Evolutionary conservation across 2,888 invertebrate genomes (phyloP), one percentile per base, ranked within the genome.

Genomic region (Autographa gamma): DNA sequence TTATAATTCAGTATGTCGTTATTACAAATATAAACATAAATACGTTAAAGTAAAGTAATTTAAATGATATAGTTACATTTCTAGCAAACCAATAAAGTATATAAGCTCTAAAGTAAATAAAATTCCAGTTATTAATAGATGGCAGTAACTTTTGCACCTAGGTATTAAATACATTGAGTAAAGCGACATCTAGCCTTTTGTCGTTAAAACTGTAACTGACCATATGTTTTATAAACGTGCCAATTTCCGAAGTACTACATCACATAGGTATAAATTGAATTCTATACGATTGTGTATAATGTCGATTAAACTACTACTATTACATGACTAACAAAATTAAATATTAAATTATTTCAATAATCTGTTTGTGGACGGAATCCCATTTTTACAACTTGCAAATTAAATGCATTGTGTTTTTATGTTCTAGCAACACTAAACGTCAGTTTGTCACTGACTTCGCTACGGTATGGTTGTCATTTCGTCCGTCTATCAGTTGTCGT

Each of bases 381-480:
- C 6, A n/a, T 71, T 71, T 77, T 80, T 31, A 31, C 14, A 6
- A 63, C 32, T 66, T 56, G 77, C 81, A 78, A 78, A 41, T n/a
- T 19, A 38, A 25, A 18, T 62, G 8, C 9, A 60, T 18, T 34
- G 66, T 61, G 54, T 62, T 62, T 68, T 71, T 73, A 69, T 43
- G 25, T 13, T 52, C 16, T 87, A 82, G 88, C 80, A 89, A 88
- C 88, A 86, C 87, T 63, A 86, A 81, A 86, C 88, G 93, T 93
- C 95, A 95, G 95, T 95, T 93, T 94, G 94, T 94, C 93, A 95
- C 93, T 93, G 93, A 94, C 94, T 94, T 94, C 93, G 94, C 90
- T 92, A 90, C 91, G 88, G 94, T 94, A 91, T 90, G 93, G 95
- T 94, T 95, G 95, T 95, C 94, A 94, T 93, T 94, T 93, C 91